Evolutionary conservation across 2,888 invertebrate genomes (phyloP).

Genomic region (Drosophila nr. fundita): DNA sequence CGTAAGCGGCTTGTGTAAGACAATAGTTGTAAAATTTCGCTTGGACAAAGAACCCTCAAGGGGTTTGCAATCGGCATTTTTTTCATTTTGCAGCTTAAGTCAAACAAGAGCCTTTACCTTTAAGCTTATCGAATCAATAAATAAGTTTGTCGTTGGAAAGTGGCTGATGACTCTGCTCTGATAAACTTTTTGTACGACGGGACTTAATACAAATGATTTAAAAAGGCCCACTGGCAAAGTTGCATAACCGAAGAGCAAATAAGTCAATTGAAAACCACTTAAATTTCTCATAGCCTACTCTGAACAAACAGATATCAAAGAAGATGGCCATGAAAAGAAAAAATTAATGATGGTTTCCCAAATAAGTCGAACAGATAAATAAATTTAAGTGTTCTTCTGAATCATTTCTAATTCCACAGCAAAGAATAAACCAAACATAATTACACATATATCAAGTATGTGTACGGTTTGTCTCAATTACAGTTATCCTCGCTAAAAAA

Average conservation of each 20-base stretch:
- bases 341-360: conserved; percentile 45
- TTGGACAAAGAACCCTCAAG: conserved; percentile 8
- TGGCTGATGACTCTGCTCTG: not conserved
- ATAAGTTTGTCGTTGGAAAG: conserved; percentile 15
- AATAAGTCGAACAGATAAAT: conserved; percentile 30
- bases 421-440: conserved; percentile 25
- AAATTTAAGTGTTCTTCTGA: conserved; percentile 28
- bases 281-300: conserved; percentile 37
- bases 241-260: conserved; percentile 49
- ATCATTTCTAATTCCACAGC: conserved; percentile 20
- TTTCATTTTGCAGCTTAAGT: conserved; percentile 17
- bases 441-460: conserved; percentile 36
- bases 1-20: conserved; percentile 47
- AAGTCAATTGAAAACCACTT: conserved; percentile 72
- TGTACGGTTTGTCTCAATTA: conserved; percentile 13
- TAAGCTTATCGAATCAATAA: conserved; percentile 39
- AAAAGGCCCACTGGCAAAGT: conserved; percentile 10
- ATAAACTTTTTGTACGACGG: conserved; percentile 20
- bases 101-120: conserved; percentile 18
- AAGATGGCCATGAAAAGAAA: conserved; percentile 32
- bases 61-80: conserved; percentile 27
- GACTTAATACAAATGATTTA: conserved; percentile 30
- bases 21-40: conserved; percentile 19
- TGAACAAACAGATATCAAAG: conserved; percentile 44
- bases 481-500: conserved; percentile 1